phyloP scores from a whole-genome alignment of 2,888 invertebrate species.

The Caenorhabditis sp. region DNA sequence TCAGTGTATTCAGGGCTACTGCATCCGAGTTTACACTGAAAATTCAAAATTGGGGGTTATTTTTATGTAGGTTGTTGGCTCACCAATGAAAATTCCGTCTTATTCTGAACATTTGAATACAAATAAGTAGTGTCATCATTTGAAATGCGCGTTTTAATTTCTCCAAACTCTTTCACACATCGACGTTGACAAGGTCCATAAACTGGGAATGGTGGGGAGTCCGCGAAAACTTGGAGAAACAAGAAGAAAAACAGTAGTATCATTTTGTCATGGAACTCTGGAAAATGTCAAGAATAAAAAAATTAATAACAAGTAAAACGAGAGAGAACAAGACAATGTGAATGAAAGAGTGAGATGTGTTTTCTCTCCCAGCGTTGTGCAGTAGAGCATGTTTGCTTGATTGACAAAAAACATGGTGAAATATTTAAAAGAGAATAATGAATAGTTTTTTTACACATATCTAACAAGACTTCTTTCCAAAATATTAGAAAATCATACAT shows the following conservation, averaged over 20 bases:
- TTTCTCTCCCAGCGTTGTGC: too few relatives aligned
- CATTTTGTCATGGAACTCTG: not conserved
- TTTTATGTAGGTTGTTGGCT: not conserved
- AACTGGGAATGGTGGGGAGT: constrained; percentile 28
- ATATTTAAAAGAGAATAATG: too few relatives aligned
- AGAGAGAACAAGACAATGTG: not conserved
- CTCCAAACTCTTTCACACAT: constrained; percentile 41
- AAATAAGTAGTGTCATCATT: constrained; percentile 34
- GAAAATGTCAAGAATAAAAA: too few relatives aligned
- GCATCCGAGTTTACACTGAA: constrained; percentile 56
- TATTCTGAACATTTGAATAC: constrained; percentile 46
- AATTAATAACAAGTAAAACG: too few relatives aligned
- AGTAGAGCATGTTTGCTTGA: too few relatives aligned
- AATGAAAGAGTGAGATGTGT: too few relatives aligned
- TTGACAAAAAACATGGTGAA: too few relatives aligned
- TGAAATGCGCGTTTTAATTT: constrained; percentile 30
- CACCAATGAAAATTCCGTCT: constrained; percentile 52
- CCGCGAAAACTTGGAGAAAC: not conserved
- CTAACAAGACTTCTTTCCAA: too few relatives aligned
- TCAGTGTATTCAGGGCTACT: constrained; percentile 49
- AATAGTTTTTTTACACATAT: too few relatives aligned
- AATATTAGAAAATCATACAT: too few relatives aligned
- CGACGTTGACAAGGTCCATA: constrained; percentile 35
- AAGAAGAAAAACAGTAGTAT: constrained; percentile 4
- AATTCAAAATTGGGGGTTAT: not conserved